Evolutionary conservation across 2,113 vertebrate genomes (phyloP), one percentile per base, ranked within the genome.

Genomic region (Xiphophorus hellerii): DNA sequence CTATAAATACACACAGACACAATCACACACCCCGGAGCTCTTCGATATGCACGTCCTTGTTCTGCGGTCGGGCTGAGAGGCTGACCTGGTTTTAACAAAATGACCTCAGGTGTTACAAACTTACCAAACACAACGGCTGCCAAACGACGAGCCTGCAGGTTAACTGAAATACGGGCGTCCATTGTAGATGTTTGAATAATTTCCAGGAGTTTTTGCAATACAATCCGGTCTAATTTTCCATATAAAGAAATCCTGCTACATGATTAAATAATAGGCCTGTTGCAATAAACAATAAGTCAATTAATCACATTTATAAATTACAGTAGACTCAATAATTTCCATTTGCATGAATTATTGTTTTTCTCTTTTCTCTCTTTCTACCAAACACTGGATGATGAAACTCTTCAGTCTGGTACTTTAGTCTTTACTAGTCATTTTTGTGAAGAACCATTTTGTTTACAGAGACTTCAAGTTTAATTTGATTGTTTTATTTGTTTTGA

Each of bases 51-150:
- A 66, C 42, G 79, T 83, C 83, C 86, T 92, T 90, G 83, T 78
- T 85, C 78, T 82, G 3, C 10, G 13, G 77, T 83, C 20, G 11
- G 73, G 80, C 64, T 28, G 39, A 79, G 68, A 72, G 37, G 67
- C 85, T 91, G 90, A 88, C 90, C 92, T 88, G 86, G 71, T 88
- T 92, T 87, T 66, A 87, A 64, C 78, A 68, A 73, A 54, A 78
- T 84, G 85, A 90, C 90, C 88, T 74, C 78, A 84, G 86, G 90
- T 87, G 51, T 67, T 83, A 35, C 61, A 78, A 75, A 80, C 14
- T 25, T 64, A 70, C 58, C 54, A 69, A 72, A 81, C 69, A 83
- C 61, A 76, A 68, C 71, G 72, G 83, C 83, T 68, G 69, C 63
- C 73, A 62, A 30, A 77, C 58, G 62, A 67, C 62, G 3, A 77